A percentile compares a stretch with the other conserved stretches of the same genome.
phyloP scores from a whole-genome alignment of 2,113 vertebrate genomes.

The Scopus umbretta region DNA sequence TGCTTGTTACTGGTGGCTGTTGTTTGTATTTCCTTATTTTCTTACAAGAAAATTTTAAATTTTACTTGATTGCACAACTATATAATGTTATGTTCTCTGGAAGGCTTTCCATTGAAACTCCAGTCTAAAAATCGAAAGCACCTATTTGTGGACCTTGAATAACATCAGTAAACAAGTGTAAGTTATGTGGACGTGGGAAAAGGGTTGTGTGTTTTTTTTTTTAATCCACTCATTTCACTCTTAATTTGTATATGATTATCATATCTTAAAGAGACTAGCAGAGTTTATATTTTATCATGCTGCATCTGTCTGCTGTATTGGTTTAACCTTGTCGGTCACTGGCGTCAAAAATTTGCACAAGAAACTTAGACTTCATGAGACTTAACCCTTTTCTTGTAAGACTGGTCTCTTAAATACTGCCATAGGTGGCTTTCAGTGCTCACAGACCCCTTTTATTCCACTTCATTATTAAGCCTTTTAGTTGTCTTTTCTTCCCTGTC shows the following conservation, averaged over 20 bases:
- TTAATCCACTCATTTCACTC: background rate
- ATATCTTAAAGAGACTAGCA: background rate
- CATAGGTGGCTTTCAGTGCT: background rate
- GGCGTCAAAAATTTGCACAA: background rate
- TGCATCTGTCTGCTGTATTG: background rate
- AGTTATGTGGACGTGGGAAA: background rate
- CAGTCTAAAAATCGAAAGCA: background rate
- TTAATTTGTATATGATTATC: background rate
- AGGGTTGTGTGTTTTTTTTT: background rate
- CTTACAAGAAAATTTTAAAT: background rate
- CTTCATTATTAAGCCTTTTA: background rate
- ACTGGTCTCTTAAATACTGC: background rate
- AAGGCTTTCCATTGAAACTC: background rate
- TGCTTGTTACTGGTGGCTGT: background rate
- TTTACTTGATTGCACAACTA: background rate
- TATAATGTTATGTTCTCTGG: background rate
- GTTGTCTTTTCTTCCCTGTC: background rate
- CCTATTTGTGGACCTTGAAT: background rate
- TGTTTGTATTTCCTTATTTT: background rate
- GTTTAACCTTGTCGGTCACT: background rate
- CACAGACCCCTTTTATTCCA: background rate
- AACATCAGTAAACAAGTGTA: background rate
- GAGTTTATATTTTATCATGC: background rate
- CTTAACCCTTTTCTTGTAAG: background rate
- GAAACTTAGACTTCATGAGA: background rate